These are phyloP conservation scores for Muntiacus muntjak DNA, from an alignment of 2,113 vertebrate species.

Conservation along the genomic window DNA sequence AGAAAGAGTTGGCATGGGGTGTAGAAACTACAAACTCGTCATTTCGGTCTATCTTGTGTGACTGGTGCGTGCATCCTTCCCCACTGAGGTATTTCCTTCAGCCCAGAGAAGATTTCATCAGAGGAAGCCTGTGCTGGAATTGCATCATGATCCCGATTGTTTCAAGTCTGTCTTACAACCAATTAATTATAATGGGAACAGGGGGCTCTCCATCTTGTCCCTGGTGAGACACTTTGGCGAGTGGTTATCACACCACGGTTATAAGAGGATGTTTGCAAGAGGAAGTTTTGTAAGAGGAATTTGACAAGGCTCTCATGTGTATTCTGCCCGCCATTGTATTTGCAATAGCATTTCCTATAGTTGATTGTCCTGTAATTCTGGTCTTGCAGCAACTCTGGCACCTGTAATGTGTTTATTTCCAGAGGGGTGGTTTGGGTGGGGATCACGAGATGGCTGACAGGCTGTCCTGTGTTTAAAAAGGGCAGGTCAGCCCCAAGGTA, in stretches of 20 bases:
- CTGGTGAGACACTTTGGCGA: neutral
- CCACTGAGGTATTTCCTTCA: constrained; percentile 50
- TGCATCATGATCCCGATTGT: constrained; percentile 42
- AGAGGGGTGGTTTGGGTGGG: constrained; percentile 48
- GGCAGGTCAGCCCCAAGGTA: neutral
- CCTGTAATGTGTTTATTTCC: constrained; percentile 43
- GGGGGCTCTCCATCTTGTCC: neutral
- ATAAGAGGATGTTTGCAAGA: constrained; percentile 45
- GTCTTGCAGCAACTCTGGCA: neutral
- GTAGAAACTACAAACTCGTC: neutral
- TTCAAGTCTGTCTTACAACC: constrained; percentile 43
- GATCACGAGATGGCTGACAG: neutral
- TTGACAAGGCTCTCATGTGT: constrained; percentile 1
- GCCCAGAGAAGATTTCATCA: constrained; percentile 35
- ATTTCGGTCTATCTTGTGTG: neutral
- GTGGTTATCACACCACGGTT: neutral
- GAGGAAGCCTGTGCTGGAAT: constrained; percentile 44
- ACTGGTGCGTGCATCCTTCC: neutral
- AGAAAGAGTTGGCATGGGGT: neutral
- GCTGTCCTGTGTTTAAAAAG: constrained; percentile 17
- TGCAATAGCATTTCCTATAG: constrained; percentile 64
- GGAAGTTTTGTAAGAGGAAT: constrained; percentile 66
- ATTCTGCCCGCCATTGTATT: constrained; percentile 26
- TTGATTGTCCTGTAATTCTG: constrained; percentile 66
- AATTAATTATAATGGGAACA: constrained; percentile 46